Conservation (phyloP, 2,888 invertebrate genomes). For the Thelaira solivaga region DNA sequence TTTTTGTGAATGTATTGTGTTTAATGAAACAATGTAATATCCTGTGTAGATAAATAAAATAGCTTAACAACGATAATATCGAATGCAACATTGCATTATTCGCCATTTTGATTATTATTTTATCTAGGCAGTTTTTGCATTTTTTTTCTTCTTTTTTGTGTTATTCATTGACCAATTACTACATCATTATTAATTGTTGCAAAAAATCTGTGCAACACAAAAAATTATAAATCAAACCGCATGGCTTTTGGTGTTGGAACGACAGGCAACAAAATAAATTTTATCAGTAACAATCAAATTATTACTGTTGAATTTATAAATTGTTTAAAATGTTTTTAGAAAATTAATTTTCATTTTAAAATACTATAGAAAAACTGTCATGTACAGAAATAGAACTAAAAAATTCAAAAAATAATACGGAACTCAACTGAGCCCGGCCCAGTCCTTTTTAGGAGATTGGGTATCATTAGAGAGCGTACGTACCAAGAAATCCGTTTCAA, state of each 20-base stretch:
- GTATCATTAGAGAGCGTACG: too few relatives aligned
- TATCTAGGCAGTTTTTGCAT: slow-evolving; percentile 9
- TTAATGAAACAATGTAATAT: slow-evolving; percentile 56
- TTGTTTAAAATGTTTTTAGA: too few relatives aligned
- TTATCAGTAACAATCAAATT: neutral
- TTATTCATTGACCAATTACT: slow-evolving; percentile 17
- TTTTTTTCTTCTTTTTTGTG: too few relatives aligned
- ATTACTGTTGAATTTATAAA: neutral
- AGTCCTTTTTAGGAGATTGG: too few relatives aligned
- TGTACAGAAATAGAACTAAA: too few relatives aligned
- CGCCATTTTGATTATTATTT: slow-evolving; percentile 28
- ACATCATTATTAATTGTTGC: slow-evolving; percentile 54
- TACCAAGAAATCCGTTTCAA: too few relatives aligned
- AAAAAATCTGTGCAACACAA: slow-evolving; percentile 43
- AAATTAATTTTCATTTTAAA: too few relatives aligned
- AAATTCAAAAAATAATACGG: too few relatives aligned
- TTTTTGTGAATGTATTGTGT: slow-evolving; percentile 35
- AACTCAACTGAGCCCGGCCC: too few relatives aligned
- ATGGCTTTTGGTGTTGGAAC: neutral
- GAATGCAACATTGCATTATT: slow-evolving; percentile 33
- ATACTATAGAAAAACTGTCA: too few relatives aligned
- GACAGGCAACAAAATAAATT: neutral
- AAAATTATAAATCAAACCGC: slow-evolving; percentile 27
- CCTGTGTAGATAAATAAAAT: slow-evolving; percentile 47
- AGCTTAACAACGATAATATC: slow-evolving; percentile 19